phyloP scores from a whole-genome alignment of 2,888 invertebrate genomes.

The Tenthredo amoena region DNA sequence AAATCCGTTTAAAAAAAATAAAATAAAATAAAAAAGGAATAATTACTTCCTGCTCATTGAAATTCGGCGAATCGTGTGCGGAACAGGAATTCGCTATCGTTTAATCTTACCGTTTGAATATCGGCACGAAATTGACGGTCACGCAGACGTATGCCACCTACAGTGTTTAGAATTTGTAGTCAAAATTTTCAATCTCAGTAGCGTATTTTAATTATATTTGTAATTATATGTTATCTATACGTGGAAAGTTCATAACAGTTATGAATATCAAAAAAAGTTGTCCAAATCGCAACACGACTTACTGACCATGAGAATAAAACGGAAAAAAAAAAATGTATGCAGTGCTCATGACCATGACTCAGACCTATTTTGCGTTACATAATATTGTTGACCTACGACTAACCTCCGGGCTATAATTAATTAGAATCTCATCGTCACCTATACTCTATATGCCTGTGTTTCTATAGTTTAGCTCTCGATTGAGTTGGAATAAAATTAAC shows the following conservation, averaged over 20 bases:
- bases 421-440: background rate
- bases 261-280: background rate
- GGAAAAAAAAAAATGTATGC: background rate
- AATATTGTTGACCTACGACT: background rate
- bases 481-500: background rate
- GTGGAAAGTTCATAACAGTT: background rate
- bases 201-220: background rate
- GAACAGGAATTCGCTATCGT: background rate
- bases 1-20: background rate
- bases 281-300: background rate
- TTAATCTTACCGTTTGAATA: background rate
- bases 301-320: background rate
- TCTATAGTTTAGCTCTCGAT: background rate
- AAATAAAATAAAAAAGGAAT: background rate
- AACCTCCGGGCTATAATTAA: background rate
- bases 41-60: background rate
- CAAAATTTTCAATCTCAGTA: background rate
- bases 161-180: background rate
- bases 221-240: background rate
- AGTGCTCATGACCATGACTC: background rate
- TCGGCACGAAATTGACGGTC: background rate
- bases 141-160: background rate
- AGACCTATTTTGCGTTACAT: conserved; percentile 17
- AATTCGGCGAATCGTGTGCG: background rate
- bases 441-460: background rate